phyloP scores from a whole-genome alignment of 2,113 vertebrate genomes.

The Anarhynchus alexandrinus region DNA sequence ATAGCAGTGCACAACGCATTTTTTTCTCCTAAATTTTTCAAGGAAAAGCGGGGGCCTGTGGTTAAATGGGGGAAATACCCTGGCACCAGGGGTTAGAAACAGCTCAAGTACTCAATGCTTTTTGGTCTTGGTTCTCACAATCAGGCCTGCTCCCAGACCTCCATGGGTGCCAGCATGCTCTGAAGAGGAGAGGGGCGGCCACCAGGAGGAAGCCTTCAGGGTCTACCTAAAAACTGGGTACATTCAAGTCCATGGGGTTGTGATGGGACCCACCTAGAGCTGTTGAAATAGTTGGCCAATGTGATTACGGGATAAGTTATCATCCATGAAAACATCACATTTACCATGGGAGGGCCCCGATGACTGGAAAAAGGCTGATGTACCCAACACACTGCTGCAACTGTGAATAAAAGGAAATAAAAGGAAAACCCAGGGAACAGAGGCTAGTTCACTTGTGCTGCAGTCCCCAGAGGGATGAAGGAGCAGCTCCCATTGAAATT shows the following conservation, averaged over 20 bases:
- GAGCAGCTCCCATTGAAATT: neutral
- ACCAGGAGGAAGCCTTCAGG: neutral
- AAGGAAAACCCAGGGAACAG: neutral
- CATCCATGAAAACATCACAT: neutral
- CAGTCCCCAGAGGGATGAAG: neutral
- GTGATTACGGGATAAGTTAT: neutral
- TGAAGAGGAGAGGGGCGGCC: neutral
- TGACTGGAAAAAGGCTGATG: neutral
- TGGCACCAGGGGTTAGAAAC: neutral
- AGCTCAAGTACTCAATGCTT: neutral
- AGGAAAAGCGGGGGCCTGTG: neutral
- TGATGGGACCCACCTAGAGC: neutral
- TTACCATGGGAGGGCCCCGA: neutral
- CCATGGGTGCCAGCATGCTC: accelerated
- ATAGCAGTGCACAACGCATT: neutral
- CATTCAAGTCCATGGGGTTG: neutral
- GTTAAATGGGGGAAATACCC: neutral
- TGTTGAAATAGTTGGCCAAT: neutral
- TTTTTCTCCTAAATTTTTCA: neutral
- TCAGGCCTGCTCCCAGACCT: neutral
- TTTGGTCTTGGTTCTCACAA: neutral
- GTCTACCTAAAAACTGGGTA: neutral
- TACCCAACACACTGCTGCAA: neutral
- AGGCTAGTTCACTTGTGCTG: neutral
- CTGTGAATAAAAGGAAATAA: neutral